phyloP scores from a whole-genome alignment of 2,113 vertebrate genomes.

The Theropithecus gelada region DNA sequence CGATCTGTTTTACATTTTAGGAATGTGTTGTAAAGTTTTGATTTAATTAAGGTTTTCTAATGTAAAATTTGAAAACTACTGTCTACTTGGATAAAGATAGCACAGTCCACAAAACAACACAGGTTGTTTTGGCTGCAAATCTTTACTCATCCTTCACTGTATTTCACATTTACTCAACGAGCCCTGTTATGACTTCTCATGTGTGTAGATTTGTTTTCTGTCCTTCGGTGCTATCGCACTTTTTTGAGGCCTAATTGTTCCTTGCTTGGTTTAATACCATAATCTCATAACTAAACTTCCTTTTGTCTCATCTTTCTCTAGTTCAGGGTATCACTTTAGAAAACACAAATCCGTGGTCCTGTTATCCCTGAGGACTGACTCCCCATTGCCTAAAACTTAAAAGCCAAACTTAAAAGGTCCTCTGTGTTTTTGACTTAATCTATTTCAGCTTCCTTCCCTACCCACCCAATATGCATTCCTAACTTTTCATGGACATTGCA shows the following conservation, averaged over 20 bases:
- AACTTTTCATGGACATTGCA: neutral
- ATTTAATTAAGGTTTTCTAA: neutral
- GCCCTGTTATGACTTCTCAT: neutral
- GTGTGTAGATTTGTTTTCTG: neutral
- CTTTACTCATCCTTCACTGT: neutral
- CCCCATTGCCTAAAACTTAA: neutral
- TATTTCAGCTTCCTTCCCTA: neutral
- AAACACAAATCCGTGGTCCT: neutral
- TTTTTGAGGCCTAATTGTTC: neutral
- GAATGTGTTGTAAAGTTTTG: neutral
- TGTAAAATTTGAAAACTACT: neutral
- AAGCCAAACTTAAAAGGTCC: neutral
- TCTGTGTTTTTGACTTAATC: neutral
- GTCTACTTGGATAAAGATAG: neutral
- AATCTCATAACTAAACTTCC: neutral
- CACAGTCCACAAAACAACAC: neutral
- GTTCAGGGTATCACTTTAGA: neutral
- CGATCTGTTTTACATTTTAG: neutral
- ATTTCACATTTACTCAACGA: neutral
- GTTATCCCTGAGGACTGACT: neutral
- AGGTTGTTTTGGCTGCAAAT: neutral
- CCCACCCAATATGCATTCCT: neutral
- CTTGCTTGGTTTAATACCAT: neutral
- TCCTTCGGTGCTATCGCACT: neutral
- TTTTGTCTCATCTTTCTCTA: neutral